Percentiles rank a stretch among this genome's conserved stretches.
Conservation (phyloP, 2,888 invertebrate genomes). For the Drosophila neutralis region DNA sequence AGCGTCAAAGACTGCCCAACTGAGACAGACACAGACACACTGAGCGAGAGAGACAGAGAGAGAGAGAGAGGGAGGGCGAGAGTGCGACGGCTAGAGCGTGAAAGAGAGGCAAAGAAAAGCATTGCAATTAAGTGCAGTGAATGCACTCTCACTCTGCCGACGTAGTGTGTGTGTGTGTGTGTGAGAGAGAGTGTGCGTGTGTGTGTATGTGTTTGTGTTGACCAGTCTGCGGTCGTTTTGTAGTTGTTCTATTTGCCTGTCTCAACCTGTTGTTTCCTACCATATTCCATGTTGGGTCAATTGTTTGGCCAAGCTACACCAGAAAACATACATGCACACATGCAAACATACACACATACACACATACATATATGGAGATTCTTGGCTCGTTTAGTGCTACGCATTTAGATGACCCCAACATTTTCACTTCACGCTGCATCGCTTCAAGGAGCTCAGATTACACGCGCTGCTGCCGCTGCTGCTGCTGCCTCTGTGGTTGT, state of each 20-base stretch:
- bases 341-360: conserved; percentile 1
- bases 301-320: conserved; percentile 42
- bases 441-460: conserved; percentile 53
- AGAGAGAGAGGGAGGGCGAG: background rate
- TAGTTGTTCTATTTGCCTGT: conserved; percentile 28
- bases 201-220: conserved; percentile 8
- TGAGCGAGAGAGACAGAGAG: background rate
- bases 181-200: conserved; percentile 1
- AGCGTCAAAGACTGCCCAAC: conserved; percentile 25
- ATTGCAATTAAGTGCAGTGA: conserved; percentile 72
- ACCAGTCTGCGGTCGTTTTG: conserved; percentile 48
- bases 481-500: conserved; percentile 24
- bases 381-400: conserved; percentile 21
- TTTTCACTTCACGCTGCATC: conserved; percentile 33
- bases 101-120: conserved; percentile 40
- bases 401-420: conserved; percentile 20
- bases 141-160: conserved; percentile 48
- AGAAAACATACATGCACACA: conserved; percentile 1
- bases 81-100: conserved; percentile 17
- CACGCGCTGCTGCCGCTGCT: conserved; percentile 23
- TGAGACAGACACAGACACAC: conserved; percentile 15
- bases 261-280: conserved; percentile 59
- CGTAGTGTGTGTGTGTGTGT: conserved; percentile 12
- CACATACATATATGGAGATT: conserved; percentile 17
- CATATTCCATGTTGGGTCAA: conserved; percentile 50